Percentiles rank a stretch among this genome's conserved stretches.
Conservation (phyloP, 2,113 vertebrate species). For the Solenodon paradoxus region DNA sequence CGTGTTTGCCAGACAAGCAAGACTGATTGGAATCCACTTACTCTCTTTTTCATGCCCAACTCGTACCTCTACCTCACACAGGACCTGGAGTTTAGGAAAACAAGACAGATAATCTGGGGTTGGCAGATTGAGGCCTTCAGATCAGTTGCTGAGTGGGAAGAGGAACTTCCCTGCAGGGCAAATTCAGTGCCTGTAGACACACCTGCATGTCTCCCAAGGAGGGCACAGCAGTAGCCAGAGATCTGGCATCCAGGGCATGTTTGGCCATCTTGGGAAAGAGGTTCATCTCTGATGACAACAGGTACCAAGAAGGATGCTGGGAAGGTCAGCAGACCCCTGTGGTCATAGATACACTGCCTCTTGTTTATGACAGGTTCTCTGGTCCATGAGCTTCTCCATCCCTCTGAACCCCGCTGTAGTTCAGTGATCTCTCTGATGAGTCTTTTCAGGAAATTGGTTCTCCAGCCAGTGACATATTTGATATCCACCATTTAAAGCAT, state of each 20-base stretch:
- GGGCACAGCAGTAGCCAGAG: not conserved
- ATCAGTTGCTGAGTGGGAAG: fast-evolving
- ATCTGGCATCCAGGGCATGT: not conserved
- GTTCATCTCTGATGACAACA: not conserved
- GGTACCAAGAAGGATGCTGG: too few species aligned
- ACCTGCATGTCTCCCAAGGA: not conserved
- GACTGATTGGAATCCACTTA: not conserved
- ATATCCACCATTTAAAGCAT: not conserved
- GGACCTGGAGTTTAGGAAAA: not conserved
- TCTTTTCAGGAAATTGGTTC: not conserved
- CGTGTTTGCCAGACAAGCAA: not conserved
- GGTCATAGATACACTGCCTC: not conserved
- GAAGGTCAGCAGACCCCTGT: not conserved
- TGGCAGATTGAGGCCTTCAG: not conserved
- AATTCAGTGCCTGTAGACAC: not conserved
- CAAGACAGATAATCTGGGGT: not conserved
- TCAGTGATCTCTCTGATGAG: not conserved
- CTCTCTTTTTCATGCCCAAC: not conserved
- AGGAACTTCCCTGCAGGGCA: not conserved
- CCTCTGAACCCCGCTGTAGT: not conserved
- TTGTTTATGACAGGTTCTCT: not conserved
- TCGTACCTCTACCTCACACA: not conserved
- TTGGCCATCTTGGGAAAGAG: not conserved
- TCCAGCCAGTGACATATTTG: not conserved
- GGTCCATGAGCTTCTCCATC: too few species aligned